These are phyloP conservation scores for Hirtodrosophila duncani DNA, from an alignment of 2,888 invertebrate species.

Conservation along the genomic window DNA sequence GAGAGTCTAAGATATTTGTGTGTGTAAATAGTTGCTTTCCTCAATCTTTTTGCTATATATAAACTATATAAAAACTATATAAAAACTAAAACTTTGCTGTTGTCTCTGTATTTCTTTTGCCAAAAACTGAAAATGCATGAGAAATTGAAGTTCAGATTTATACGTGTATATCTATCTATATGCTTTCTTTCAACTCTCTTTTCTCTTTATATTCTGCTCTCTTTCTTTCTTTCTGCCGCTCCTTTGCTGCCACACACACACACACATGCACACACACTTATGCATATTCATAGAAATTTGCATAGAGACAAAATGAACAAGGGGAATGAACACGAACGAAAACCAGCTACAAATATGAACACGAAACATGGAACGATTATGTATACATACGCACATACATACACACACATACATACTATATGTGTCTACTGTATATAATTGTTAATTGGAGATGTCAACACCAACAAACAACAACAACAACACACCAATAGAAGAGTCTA, in stretches of 20 bases:
- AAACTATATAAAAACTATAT: neutral
- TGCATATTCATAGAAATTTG: slow-evolving; percentile 34
- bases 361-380: neutral
- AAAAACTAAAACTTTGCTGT: slow-evolving; percentile 18
- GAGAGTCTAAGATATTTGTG: no score
- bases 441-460: neutral
- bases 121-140: slow-evolving; percentile 23
- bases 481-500: neutral
- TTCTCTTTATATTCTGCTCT: slow-evolving; percentile 31
- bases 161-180: slow-evolving; percentile 58
- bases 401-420: neutral
- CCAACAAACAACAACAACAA: neutral
- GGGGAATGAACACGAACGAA: slow-evolving; percentile 33
- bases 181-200: slow-evolving; percentile 37
- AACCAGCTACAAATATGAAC: slow-evolving; percentile 33
- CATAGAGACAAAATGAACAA: slow-evolving; percentile 49
- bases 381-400: neutral
- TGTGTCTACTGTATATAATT: no score
- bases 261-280: slow-evolving; percentile 7
- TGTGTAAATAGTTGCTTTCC: no score
- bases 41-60: no score
- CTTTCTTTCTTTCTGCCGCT: slow-evolving; percentile 18
- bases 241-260: slow-evolving; percentile 17
- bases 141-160: slow-evolving; percentile 54
- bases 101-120: slow-evolving; percentile 22